These are phyloP conservation scores for Halesus radiatus DNA, from an alignment of 1,140 invertebrate species.

Conservation along the genomic window DNA sequence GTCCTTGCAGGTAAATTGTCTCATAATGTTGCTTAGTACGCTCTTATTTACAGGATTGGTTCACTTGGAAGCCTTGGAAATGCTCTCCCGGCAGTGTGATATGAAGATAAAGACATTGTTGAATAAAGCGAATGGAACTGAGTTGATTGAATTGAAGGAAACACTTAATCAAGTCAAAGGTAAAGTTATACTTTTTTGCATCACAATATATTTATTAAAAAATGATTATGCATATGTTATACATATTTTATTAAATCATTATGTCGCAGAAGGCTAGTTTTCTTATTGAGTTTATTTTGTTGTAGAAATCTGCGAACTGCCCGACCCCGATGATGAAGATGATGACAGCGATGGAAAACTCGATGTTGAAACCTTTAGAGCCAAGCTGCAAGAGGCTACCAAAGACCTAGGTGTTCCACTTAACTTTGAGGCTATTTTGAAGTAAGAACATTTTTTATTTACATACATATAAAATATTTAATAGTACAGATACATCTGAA, in stretches of 20 bases:
- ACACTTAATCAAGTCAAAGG: conserved; percentile 83
- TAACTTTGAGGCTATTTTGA: conserved; percentile 70
- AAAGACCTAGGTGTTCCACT: conserved; percentile 74
- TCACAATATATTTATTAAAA: no score
- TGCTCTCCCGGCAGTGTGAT: conserved; percentile 87
- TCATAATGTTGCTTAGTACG: no score
- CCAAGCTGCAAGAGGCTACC: conserved; percentile 70
- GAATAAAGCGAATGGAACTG: conserved; percentile 69
- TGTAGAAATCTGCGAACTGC: conserved; percentile 79
- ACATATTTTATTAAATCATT: no score
- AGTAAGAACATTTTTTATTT: conserved; percentile 62
- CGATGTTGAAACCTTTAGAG: conserved; percentile 69
- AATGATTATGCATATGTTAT: no score
- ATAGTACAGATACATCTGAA: no score
- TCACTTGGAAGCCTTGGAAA: conserved; percentile 90
- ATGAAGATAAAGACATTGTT: conserved; percentile 79
- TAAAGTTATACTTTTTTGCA: conserved; percentile 40
- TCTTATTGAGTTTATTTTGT: background rate
- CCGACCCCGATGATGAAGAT: conserved; percentile 76
- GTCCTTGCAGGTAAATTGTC: no score
- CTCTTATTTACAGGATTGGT: conserved; percentile 76
- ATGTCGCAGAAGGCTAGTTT: background rate
- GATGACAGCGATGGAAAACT: conserved; percentile 62
- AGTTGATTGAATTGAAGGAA: conserved; percentile 79
- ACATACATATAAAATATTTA: no score